phyloP scores from a whole-genome alignment of 2,797 vertebrate species.

The Gymnothorax reevesii region DNA sequence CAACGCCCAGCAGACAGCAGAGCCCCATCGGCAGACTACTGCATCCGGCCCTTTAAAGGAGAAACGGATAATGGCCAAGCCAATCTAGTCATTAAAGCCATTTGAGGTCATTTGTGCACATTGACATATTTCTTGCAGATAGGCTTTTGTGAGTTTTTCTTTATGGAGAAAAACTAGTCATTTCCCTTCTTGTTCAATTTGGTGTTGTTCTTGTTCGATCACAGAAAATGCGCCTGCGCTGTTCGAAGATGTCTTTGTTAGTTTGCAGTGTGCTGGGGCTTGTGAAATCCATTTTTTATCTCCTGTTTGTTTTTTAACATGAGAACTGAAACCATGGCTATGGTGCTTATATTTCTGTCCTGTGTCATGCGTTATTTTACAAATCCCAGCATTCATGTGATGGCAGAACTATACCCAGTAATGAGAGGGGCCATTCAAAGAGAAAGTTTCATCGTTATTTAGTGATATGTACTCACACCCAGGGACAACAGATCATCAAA shows the following conservation, averaged over 20 bases:
- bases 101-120: background rate
- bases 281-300: background rate
- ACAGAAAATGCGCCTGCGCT: background rate
- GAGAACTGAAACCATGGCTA: background rate
- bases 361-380: background rate
- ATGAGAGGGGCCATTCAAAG: background rate
- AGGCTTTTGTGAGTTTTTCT: background rate
- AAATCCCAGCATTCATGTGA: background rate
- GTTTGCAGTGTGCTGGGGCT: background rate
- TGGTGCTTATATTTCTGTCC: background rate
- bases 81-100: conserved; percentile 1
- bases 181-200: background rate
- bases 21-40: background rate
- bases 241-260: background rate
- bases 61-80: background rate
- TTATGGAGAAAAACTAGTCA: background rate
- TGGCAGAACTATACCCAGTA: background rate
- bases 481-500: background rate
- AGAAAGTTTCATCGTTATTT: background rate
- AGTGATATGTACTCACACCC: background rate
- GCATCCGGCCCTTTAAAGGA: background rate
- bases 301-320: background rate
- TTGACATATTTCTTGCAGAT: conserved; percentile 8
- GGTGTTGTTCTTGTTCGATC: background rate
- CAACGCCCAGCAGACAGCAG: background rate